Conservation (phyloP, 2,113 vertebrate genomes). For the Coregonus clupeaformis region DNA sequence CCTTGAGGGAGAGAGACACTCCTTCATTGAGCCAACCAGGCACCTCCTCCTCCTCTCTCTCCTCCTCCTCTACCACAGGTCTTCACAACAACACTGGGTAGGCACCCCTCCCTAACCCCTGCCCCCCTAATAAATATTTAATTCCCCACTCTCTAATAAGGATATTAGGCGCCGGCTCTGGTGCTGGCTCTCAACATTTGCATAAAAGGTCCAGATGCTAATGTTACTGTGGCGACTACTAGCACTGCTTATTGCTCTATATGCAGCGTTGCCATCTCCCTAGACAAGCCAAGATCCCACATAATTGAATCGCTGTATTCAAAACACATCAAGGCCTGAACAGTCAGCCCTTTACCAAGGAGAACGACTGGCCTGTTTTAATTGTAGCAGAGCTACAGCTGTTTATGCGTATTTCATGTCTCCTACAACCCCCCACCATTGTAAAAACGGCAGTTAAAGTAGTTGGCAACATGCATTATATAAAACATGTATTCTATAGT, state of each 20-base stretch:
- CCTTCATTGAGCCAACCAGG: slow-evolving; percentile 80
- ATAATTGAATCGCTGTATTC: slow-evolving; percentile 77
- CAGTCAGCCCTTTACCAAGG: slow-evolving; percentile 37
- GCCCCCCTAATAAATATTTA: slow-evolving; percentile 91
- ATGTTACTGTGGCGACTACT: slow-evolving; percentile 77
- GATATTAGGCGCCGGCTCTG: slow-evolving; percentile 79
- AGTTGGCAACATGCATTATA: slow-evolving; percentile 25
- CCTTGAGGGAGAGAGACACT: slow-evolving; percentile 83
- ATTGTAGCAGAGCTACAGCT: slow-evolving; percentile 30
- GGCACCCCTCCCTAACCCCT: slow-evolving; percentile 64
- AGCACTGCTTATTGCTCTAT: slow-evolving; percentile 60
- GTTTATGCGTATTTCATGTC: slow-evolving; percentile 53
- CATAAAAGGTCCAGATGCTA: slow-evolving; percentile 91
- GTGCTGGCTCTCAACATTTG: slow-evolving; percentile 85
- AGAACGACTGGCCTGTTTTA: slow-evolving; percentile 43
- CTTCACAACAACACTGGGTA: slow-evolving; percentile 78
- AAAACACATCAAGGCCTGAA: slow-evolving; percentile 49
- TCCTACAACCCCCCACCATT: slow-evolving; percentile 23
- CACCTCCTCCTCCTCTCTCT: slow-evolving; percentile 77
- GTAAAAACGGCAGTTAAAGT: slow-evolving; percentile 23
- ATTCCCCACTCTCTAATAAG: slow-evolving; percentile 85
- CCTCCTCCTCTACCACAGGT: slow-evolving; percentile 76
- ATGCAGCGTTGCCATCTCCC: slow-evolving; percentile 48
- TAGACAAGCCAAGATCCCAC: slow-evolving; percentile 75
- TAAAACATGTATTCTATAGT: neutral